phyloP scores from a whole-genome alignment of 2,888 invertebrate genomes.

The Amphipyra tragopoginis region DNA sequence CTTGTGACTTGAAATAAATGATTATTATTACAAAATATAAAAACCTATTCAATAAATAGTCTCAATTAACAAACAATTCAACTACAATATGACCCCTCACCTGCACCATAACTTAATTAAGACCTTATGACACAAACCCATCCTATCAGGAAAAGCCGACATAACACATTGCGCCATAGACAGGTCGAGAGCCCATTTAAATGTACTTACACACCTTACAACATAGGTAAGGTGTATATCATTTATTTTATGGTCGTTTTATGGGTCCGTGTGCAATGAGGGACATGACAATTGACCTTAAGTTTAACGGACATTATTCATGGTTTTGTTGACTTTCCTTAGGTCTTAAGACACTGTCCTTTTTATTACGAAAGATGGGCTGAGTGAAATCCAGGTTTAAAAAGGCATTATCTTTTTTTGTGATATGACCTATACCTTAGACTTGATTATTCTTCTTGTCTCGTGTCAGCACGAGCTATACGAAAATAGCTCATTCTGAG shows the following conservation, averaged over 20 bases:
- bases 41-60: too few species aligned
- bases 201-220: slow-evolving; percentile 16
- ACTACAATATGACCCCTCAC: not conserved
- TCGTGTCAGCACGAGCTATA: too few species aligned
- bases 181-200: slow-evolving; percentile 5
- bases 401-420: too few species aligned
- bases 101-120: not conserved
- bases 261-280: slow-evolving; percentile 25
- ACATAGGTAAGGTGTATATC: slow-evolving; percentile 19
- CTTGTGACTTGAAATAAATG: too few species aligned
- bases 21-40: too few species aligned
- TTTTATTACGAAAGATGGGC: too few species aligned
- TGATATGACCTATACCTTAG: too few species aligned
- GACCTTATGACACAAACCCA: not conserved
- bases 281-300: slow-evolving; percentile 28
- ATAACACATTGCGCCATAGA: slow-evolving; percentile 6
- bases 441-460: too few species aligned
- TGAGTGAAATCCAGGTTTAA: too few species aligned
- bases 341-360: not conserved
- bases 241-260: slow-evolving; percentile 40
- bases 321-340: slow-evolving; percentile 24
- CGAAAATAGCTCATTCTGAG: too few species aligned
- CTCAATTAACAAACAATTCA: not conserved
- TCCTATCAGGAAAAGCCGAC: slow-evolving; percentile 4
- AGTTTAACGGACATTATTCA: slow-evolving; percentile 11